Evolutionary conservation across 2,113 vertebrate species (phyloP).

Genomic region (Pseudois nayaur): DNA sequence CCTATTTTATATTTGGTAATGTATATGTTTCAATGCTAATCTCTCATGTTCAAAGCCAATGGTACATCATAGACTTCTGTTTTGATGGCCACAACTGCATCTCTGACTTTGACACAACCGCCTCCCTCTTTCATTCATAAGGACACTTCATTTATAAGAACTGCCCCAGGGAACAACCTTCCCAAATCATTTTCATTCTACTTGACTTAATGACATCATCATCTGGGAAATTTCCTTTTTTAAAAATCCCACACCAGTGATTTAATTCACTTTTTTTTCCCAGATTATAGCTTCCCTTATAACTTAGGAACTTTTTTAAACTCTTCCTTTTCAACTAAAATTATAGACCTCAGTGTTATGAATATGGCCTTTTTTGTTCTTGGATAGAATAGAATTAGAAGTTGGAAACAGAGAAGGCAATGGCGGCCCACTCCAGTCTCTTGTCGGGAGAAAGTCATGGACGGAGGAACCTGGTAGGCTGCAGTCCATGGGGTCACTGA

Average conservation of each 20-base stretch:
- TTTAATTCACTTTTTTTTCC: neutral
- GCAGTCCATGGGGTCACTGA: too few relatives aligned
- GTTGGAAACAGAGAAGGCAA: too few relatives aligned
- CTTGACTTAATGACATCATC: neutral
- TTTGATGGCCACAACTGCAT: neutral
- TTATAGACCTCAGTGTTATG: neutral
- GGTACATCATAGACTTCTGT: neutral
- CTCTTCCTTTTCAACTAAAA: neutral
- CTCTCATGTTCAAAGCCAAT: neutral
- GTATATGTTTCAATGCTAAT: neutral
- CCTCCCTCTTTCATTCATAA: neutral
- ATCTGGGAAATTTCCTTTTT: neutral
- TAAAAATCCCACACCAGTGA: neutral
- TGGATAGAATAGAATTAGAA: neutral
- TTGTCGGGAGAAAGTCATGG: too few relatives aligned
- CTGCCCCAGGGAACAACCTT: neutral
- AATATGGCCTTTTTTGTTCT: neutral
- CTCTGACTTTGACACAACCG: neutral
- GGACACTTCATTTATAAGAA: neutral
- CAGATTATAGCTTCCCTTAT: neutral
- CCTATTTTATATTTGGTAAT: neutral
- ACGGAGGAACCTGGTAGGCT: too few relatives aligned
- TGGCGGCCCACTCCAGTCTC: accelerated
- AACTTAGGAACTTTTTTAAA: neutral
- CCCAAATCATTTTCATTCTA: neutral